Base-by-base conservation (phyloP, 2,797 vertebrate genomes). In the Syngnathus acus region DNA sequence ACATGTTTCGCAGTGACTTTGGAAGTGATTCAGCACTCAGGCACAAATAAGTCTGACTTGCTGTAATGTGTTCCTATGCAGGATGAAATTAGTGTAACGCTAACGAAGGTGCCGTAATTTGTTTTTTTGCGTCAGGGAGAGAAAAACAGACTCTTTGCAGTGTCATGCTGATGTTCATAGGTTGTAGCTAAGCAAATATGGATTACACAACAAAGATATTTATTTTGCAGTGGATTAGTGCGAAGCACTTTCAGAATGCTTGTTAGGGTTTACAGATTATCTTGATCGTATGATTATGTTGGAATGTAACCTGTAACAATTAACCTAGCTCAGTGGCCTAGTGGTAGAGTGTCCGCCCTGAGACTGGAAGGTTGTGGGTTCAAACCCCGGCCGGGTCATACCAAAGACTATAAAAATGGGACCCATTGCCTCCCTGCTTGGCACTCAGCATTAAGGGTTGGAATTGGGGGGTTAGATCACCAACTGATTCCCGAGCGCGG, bases 81-180 rank as follows among this genome's bases (percentile, higher is more conserved):
- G 66, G 65, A 68, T 80, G 76, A 78, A 75, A 77, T 64, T 72
- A 77, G 72, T 42, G 57, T 60, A 50, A n/a, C 17, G 42, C 57
- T 70, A 72, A 82, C 79, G 62, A 73, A 78, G 19, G 59, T n/a
- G 16, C 38, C n/a, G 2, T 79, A 62, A 78, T 80, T 66, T 72
- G 81, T 82, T 81, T 68, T 32, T 68, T 60, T 45, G 40, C 57
- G 62, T 66, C 77, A 76, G 61, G 66, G 58, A 62, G 57, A 74
- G 53, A 79, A 42, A 76, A 70, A 65, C 21, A 5, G 38, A 19
- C 10, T 79, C 4, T 72, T 72, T 78, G 50, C 64, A 65, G 45
- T 47, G 68, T 68, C 76, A 75, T 58, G 59, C 65, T 53, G 55
- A 72, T 71, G 61, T 68, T 67, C 59, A 58, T 66, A 67, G 66